Evolutionary conservation across 2,113 vertebrate genomes (phyloP).

Genomic region (Poecile atricapillus): DNA sequence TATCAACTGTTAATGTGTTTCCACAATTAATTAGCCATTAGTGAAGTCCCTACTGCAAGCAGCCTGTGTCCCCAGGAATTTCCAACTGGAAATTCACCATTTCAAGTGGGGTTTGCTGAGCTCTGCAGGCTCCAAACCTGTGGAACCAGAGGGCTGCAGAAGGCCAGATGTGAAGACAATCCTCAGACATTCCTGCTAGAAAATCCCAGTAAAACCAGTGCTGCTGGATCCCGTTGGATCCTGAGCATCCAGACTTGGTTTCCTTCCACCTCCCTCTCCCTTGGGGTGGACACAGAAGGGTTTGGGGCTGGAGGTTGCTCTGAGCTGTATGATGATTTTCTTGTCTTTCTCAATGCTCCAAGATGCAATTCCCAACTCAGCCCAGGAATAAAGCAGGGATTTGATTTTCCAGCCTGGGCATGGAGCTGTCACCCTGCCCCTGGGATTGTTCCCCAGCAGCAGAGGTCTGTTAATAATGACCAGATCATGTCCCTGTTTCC

Average conservation of each 20-base stretch:
- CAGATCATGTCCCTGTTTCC: neutral
- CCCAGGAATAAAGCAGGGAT: neutral
- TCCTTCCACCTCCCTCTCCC: neutral
- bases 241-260: neutral
- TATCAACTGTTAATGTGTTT: neutral
- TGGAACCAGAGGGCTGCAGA: neutral
- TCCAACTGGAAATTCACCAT: neutral
- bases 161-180: neutral
- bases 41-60: neutral
- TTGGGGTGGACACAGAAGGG: neutral
- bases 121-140: rapidly evolving
- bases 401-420: neutral
- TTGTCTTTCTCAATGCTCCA: neutral
- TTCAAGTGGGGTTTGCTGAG: neutral
- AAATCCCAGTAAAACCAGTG: neutral
- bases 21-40: neutral
- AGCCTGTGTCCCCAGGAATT: neutral
- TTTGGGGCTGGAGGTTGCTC: neutral
- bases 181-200: neutral
- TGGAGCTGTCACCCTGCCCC: neutral
- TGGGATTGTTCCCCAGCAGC: rapidly evolving
- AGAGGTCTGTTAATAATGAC: neutral
- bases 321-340: neutral
- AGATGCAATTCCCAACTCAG: neutral
- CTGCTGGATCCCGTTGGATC: neutral